phyloP scores from a whole-genome alignment of 2,113 vertebrate genomes.

The Motacilla alba region DNA sequence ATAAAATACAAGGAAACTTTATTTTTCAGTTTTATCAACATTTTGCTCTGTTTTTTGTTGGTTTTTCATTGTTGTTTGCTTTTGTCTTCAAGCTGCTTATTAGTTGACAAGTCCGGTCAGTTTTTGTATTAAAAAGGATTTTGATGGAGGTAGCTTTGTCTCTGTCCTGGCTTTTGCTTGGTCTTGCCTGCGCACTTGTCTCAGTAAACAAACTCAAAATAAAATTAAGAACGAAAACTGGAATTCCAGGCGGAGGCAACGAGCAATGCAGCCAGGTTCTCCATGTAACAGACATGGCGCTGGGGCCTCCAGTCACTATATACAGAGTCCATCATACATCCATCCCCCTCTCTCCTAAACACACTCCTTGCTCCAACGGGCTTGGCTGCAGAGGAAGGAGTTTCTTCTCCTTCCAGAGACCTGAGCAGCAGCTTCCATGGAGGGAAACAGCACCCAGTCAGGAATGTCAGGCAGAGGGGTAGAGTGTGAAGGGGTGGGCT shows the following conservation, averaged over 20 bases:
- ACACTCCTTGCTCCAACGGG: conserved; percentile 70
- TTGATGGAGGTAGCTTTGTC: conserved; percentile 86
- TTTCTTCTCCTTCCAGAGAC: conserved; percentile 34
- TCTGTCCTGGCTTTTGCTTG: conserved; percentile 76
- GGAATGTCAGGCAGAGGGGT: conserved; percentile 69
- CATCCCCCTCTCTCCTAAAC: conserved; percentile 54
- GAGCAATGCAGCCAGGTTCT: conserved; percentile 69
- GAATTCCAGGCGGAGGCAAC: conserved; percentile 70
- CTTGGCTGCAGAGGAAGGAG: conserved; percentile 54
- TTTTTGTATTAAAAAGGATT: conserved; percentile 85
- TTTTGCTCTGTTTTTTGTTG: conserved; percentile 42
- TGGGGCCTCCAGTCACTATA: conserved; percentile 72
- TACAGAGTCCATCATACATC: conserved; percentile 62
- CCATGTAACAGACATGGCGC: conserved; percentile 75
- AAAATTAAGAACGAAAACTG: conserved; percentile 73
- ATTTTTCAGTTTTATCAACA: conserved; percentile 77
- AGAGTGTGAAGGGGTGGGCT: conserved; percentile 40
- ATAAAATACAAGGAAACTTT: conserved; percentile 84
- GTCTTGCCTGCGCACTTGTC: conserved; percentile 66
- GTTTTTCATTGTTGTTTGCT: neutral
- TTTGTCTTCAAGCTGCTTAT: conserved; percentile 52
- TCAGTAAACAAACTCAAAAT: conserved; percentile 77
- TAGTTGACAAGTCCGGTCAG: conserved; percentile 79
- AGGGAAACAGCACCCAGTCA: conserved; percentile 59
- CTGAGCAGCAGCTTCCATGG: conserved; percentile 61